Base-by-base conservation (phyloP, 2,888 invertebrate genomes). In the Aphidius colemani region DNA sequence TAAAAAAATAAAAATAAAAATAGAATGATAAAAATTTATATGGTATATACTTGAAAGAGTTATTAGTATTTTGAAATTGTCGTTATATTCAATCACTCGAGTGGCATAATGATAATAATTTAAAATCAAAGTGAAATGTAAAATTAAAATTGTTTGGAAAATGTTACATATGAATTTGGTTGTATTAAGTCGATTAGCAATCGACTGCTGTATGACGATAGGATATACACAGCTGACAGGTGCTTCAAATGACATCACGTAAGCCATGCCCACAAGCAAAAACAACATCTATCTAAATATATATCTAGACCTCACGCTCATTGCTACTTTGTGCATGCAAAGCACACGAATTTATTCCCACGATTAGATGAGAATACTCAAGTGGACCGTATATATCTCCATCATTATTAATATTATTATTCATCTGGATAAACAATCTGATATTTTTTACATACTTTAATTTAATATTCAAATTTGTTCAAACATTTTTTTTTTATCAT, bases 181-280 rank as follows among this genome's bases (percentile, higher is more conserved):
- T 30, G 30, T 30, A 30, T 30, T 30, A 5, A 30, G 53, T 65
- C 53, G 45, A 53, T 63, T 63, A 64, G 60, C 45, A 53, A 65
- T 60, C 63, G 51, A 30, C 30, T 30, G 30, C 30, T 30, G 30
- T 30, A 3, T 30, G 30, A 30, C 30, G 30, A 30, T 30, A 30
- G 30, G 30, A 7, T 48, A 51, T 45, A 61, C 51, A 57, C 59
- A 53, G 46, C 59, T 60, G 62, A 63, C 71, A 71, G 73, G 71
- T 72, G 69, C 68, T 68, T 63, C 45, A 57, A 69, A 73, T 69
- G 71, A 70, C 69, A 64, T 70, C 70, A 73, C 70, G 71, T 74
- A 70, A 65, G 62, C 62, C 57, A 63, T 57, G 64, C 65, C 57
- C 61, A 61, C 30, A 64, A 67, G 58, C 61, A 44, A 13, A 46